Conservation (phyloP, 2,797 vertebrate genomes). For the Chelidonichthys spinosus region DNA sequence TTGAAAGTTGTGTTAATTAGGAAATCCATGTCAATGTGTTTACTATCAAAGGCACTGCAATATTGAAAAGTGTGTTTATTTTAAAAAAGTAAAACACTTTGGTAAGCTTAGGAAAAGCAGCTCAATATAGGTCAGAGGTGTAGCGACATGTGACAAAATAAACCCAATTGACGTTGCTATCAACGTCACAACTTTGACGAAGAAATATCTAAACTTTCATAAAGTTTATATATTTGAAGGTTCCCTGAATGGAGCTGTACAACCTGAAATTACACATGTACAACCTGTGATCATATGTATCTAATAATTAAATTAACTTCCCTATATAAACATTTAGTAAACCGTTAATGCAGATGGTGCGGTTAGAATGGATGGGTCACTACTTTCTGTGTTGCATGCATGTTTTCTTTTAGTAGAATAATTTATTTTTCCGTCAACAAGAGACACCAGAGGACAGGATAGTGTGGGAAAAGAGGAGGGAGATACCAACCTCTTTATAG, state of each 20-base stretch:
- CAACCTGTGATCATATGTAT: background rate
- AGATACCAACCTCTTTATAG: conserved; percentile 66
- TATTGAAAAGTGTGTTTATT: conserved; percentile 32
- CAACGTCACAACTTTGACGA: background rate
- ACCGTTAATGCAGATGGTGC: conserved; percentile 30
- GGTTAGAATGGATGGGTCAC: conserved; percentile 56
- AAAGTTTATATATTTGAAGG: background rate
- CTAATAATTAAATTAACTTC: conserved; percentile 4
- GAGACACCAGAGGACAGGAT: conserved; percentile 57
- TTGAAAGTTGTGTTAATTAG: conserved; percentile 34
- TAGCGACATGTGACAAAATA: conserved; percentile 11
- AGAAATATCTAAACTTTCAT: background rate
- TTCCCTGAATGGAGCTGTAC: background rate
- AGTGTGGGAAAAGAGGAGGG: conserved; percentile 73
- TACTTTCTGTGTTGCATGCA: conserved; percentile 58
- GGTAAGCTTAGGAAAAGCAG: conserved; percentile 21
- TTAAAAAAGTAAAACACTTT: conserved; percentile 6
- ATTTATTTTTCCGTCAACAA: conserved; percentile 64
- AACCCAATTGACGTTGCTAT: background rate
- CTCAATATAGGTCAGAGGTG: background rate
- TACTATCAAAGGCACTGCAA: conserved; percentile 40
- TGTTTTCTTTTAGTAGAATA: conserved; percentile 69
- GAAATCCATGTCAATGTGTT: conserved; percentile 48
- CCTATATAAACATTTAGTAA: background rate
- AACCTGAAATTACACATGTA: background rate